Percentiles rank a stretch among this genome's conserved stretches.
These are phyloP conservation scores for Lophochroa leadbeateri DNA, from an alignment of 2,113 vertebrate species.

Conservation along the genomic window DNA sequence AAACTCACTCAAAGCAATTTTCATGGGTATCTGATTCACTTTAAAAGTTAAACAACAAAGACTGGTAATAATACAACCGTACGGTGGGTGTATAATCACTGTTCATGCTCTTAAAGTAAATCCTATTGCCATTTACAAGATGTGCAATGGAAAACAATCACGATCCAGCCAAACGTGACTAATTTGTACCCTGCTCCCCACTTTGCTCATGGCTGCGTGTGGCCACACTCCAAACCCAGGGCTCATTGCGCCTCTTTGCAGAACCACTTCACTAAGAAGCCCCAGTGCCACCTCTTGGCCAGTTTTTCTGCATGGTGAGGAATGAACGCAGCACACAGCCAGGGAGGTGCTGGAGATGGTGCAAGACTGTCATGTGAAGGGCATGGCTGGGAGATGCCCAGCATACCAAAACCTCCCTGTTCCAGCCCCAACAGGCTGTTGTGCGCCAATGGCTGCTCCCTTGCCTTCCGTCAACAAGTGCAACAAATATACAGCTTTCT, in stretches of 20 bases:
- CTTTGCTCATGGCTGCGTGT: not conserved
- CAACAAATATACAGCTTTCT: not conserved
- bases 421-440: not conserved
- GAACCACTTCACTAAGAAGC: not conserved
- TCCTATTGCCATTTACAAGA: not conserved
- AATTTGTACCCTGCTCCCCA: too few relatives aligned
- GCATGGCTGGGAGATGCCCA: accelerated
- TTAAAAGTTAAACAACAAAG: not conserved
- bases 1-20: not conserved
- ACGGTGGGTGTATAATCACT: not conserved
- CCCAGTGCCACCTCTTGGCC: not conserved
- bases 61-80: not conserved
- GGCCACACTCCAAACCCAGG: accelerated
- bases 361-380: not conserved
- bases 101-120: not conserved
- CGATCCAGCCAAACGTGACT: too few relatives aligned
- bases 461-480: not conserved
- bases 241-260: accelerated
- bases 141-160: not conserved
- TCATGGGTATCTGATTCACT: not conserved
- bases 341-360: not conserved
- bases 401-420: accelerated
- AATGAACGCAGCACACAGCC: accelerated
- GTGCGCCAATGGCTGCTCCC: not conserved
- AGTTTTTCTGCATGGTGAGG: not conserved